phyloP scores from a whole-genome alignment of 2,888 invertebrate genomes.

The Metalampra italica region DNA sequence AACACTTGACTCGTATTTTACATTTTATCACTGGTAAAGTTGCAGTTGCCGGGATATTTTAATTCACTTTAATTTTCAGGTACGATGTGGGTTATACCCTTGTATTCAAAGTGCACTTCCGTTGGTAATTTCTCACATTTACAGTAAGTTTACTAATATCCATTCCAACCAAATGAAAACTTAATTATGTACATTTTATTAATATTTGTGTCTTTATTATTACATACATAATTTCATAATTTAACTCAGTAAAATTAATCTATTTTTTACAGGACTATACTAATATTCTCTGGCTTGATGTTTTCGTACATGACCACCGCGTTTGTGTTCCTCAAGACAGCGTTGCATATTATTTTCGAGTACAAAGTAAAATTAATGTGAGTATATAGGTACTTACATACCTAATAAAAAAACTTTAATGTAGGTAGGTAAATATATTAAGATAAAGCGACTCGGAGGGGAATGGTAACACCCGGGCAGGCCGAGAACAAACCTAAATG shows the following conservation, averaged over 20 bases:
- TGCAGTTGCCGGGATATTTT: too few relatives aligned
- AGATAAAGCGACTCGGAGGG: too few relatives aligned
- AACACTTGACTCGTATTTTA: too few relatives aligned
- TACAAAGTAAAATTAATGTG: conserved; percentile 65
- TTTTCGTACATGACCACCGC: conserved; percentile 56
- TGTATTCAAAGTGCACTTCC: conserved; percentile 62
- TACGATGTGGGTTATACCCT: conserved; percentile 60
- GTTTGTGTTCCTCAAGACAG: conserved; percentile 51
- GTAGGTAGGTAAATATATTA: too few relatives aligned
- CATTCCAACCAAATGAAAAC: background rate
- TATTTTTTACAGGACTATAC: conserved; percentile 38
- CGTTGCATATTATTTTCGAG: conserved; percentile 64
- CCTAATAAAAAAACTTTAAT: too few relatives aligned
- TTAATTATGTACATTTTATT: too few relatives aligned
- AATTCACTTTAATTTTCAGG: conserved; percentile 30
- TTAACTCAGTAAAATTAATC: too few relatives aligned
- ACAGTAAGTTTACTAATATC: conserved; percentile 41
- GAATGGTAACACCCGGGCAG: too few relatives aligned
- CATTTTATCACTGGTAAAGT: too few relatives aligned
- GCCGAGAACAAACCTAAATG: too few relatives aligned
- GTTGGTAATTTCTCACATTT: conserved; percentile 50
- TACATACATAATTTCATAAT: too few relatives aligned
- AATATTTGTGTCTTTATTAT: conserved; percentile 1
- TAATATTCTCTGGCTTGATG: conserved; percentile 54
- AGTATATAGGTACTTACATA: conserved; percentile 26